A percentile compares a stretch with the other conserved stretches of the same genome.
phyloP scores from a whole-genome alignment of 2,797 vertebrate genomes.

The Mastacembelus armatus region DNA sequence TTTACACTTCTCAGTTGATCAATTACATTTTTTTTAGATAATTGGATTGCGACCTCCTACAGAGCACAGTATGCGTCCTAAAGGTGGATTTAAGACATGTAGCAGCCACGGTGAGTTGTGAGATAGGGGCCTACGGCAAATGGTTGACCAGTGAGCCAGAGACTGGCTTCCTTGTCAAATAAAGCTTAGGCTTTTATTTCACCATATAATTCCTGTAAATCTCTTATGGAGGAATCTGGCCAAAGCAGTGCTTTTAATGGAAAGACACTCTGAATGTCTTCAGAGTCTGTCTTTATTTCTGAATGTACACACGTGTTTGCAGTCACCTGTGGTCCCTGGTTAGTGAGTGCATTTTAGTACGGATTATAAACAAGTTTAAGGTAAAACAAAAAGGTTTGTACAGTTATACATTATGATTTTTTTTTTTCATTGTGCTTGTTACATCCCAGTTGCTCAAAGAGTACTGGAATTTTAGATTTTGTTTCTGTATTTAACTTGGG shows the following conservation, averaged over 20 bases:
- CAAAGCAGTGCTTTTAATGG: constrained; percentile 38
- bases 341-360: constrained; percentile 26
- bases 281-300: constrained; percentile 55
- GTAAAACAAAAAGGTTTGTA: constrained; percentile 20
- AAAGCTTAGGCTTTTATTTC: constrained; percentile 72
- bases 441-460: neutral
- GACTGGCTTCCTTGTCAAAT: constrained; percentile 71
- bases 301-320: constrained; percentile 30
- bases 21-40: constrained; percentile 15
- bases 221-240: constrained; percentile 57
- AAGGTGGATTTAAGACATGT: constrained; percentile 52
- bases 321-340: constrained; percentile 23
- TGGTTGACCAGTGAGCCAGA: constrained; percentile 62
- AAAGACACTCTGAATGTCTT: constrained; percentile 29
- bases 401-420: constrained; percentile 5
- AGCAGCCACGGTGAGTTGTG: constrained; percentile 29
- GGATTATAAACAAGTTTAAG: constrained; percentile 41
- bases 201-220: constrained; percentile 76
- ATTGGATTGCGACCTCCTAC: constrained; percentile 47
- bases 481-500: constrained; percentile 18
- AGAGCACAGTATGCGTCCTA: constrained; percentile 29
- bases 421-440: neutral
- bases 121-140: constrained; percentile 44
- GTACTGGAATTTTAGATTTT: neutral
- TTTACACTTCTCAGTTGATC: neutral